A percentile compares a stretch with the other conserved stretches of the same genome.
Conservation (phyloP, 2,113 vertebrate species). For the Carassius carassius region DNA sequence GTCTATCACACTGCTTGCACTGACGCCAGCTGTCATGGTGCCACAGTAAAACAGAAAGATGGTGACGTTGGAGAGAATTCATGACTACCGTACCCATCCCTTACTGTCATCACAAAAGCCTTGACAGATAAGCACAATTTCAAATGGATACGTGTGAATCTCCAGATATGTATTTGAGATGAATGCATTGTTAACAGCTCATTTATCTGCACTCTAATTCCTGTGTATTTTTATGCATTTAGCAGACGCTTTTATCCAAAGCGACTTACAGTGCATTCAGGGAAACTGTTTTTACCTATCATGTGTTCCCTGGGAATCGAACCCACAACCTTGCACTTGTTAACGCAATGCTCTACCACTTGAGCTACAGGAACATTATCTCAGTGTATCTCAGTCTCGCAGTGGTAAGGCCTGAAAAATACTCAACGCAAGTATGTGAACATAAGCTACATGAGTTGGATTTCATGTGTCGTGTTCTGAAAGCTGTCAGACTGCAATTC, state of each 20-base stretch:
- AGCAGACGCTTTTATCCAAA: too few relatives aligned
- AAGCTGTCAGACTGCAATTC: not conserved
- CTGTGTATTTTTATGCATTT: not conserved
- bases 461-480: not conserved
- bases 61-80: not conserved
- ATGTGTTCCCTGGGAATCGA: too few relatives aligned
- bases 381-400: not conserved
- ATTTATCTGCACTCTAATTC: not conserved
- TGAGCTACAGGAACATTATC: too few relatives aligned
- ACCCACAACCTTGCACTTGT: too few relatives aligned
- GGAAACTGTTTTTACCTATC: too few relatives aligned
- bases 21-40: constrained; percentile 7
- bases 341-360: too few relatives aligned
- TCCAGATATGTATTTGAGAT: not conserved
- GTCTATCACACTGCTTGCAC: not conserved
- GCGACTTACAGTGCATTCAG: too few relatives aligned
- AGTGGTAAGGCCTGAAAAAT: not conserved
- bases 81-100: not conserved
- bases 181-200: constrained; percentile 12
- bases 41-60: constrained; percentile 24
- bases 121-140: not conserved
- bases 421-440: not conserved
- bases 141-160: not conserved
- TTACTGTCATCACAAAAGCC: constrained; percentile 16
- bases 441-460: not conserved